Evolutionary conservation across 1,140 invertebrate species (phyloP).

Genomic region (Saccostrea cuccullata): DNA sequence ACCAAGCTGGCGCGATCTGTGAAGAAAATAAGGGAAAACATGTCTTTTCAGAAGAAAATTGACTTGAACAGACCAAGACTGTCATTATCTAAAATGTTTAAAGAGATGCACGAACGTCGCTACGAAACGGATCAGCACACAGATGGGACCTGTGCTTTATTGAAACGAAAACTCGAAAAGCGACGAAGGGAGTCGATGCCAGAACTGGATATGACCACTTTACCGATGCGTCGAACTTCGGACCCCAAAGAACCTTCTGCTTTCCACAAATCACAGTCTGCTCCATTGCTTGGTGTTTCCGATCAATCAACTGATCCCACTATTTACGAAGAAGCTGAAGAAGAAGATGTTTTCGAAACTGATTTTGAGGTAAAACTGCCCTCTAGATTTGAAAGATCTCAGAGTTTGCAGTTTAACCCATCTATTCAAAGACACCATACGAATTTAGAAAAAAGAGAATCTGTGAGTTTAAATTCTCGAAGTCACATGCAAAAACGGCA

Average conservation of each 20-base stretch:
- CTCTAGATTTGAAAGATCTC: not conserved
- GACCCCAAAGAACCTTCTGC: not conserved
- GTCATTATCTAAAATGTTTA: constrained; percentile 62
- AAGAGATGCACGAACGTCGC: constrained; percentile 51
- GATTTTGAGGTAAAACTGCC: not conserved
- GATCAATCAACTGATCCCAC: not conserved
- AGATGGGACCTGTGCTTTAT: constrained; percentile 66
- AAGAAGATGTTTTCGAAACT: not conserved
- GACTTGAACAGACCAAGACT: constrained; percentile 57
- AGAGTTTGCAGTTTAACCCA: constrained; percentile 5
- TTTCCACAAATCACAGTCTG: constrained; percentile 18
- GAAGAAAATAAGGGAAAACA: constrained; percentile 64
- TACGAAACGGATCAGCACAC: constrained; percentile 64
- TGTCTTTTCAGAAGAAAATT: constrained; percentile 61
- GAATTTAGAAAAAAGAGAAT: not conserved
- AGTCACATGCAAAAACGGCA: not conserved
- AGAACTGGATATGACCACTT: not conserved
- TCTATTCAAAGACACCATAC: constrained; percentile 18
- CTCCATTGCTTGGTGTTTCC: not conserved
- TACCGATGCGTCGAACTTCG: not conserved
- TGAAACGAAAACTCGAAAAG: constrained; percentile 68
- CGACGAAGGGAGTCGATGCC: constrained; percentile 48
- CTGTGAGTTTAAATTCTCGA: not conserved
- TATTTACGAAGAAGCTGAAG: not conserved
- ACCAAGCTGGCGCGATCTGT: constrained; percentile 61